Percentiles rank a stretch among this genome's conserved stretches.
These are phyloP conservation scores for Pangasius mekongensis DNA, from an alignment of 2,797 vertebrate species.

Conservation along the genomic window DNA sequence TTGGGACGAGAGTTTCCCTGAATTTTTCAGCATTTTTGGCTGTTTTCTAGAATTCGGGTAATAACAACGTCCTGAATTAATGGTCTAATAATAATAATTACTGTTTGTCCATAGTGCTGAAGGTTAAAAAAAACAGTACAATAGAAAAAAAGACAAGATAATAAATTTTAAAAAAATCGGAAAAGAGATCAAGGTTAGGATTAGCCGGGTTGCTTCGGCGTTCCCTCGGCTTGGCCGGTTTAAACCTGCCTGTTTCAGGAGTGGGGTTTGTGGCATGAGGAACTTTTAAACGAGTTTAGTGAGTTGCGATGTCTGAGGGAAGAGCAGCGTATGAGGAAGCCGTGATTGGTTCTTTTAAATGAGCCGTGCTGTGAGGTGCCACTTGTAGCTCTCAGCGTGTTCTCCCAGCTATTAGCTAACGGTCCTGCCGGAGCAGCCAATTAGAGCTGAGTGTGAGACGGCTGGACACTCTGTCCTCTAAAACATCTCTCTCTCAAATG, in stretches of 20 bases:
- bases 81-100: neutral
- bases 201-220: neutral
- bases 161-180: neutral
- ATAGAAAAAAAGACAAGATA: neutral
- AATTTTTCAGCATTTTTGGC: neutral
- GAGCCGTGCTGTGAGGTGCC: conserved; percentile 42
- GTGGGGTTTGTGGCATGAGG: neutral
- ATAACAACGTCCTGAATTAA: neutral
- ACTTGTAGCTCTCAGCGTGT: conserved; percentile 58
- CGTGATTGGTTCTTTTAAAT: conserved; percentile 51
- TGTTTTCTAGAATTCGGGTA: neutral
- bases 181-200: neutral
- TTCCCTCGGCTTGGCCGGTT: neutral
- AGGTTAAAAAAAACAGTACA: neutral
- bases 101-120: neutral
- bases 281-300: conserved; percentile 19
- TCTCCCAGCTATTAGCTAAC: conserved; percentile 68
- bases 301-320: conserved; percentile 25
- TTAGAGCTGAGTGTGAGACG: conserved; percentile 70
- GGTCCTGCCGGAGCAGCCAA: conserved; percentile 71
- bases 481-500: conserved; percentile 73
- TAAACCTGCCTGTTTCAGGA: neutral
- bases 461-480: conserved; percentile 56
- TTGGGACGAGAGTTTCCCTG: neutral
- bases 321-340: neutral